Conservation (phyloP, 1,140 invertebrate species). For the Latrodectus geometricus region DNA sequence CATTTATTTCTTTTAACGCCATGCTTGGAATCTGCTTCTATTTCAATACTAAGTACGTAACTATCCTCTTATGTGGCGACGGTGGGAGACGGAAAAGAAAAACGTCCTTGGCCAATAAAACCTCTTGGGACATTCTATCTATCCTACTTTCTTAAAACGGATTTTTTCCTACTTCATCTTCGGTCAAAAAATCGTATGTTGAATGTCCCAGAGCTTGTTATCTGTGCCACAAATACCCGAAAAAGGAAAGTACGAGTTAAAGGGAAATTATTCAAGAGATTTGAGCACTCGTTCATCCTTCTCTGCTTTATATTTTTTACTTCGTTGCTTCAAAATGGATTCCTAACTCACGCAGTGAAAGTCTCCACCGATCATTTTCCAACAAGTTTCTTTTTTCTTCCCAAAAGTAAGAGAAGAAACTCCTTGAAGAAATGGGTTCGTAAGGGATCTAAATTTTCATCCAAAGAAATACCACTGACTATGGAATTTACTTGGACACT, state of each 20-base stretch:
- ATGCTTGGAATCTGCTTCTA: not conserved
- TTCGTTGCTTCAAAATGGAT: conserved; percentile 1
- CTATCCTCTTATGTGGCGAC: not conserved
- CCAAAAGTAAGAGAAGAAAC: not conserved
- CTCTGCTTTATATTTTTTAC: not conserved
- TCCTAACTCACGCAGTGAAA: conserved; percentile 3
- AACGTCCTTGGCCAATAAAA: not conserved
- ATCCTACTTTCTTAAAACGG: not conserved
- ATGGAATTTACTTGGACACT: not conserved
- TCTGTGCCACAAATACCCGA: conserved; percentile 51
- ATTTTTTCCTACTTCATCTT: not conserved
- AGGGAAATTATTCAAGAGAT: conserved; percentile 55
- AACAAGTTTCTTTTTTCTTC: not conserved
- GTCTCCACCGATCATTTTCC: not conserved
- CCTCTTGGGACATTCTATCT: not conserved
- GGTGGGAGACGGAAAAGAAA: not conserved
- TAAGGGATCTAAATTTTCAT: not conserved
- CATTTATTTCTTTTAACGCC: not conserved
- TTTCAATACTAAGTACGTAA: not conserved
- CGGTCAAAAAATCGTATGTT: not conserved
- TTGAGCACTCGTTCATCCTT: conserved; percentile 42
- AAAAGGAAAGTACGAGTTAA: conserved; percentile 52
- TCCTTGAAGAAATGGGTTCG: not conserved
- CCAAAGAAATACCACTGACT: not conserved
- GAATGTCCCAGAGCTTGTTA: conserved; percentile 47